A percentile compares a stretch with the other conserved stretches of the same genome.
Conservation (phyloP, 2,113 vertebrate genomes). For the Nothocercus julius region DNA sequence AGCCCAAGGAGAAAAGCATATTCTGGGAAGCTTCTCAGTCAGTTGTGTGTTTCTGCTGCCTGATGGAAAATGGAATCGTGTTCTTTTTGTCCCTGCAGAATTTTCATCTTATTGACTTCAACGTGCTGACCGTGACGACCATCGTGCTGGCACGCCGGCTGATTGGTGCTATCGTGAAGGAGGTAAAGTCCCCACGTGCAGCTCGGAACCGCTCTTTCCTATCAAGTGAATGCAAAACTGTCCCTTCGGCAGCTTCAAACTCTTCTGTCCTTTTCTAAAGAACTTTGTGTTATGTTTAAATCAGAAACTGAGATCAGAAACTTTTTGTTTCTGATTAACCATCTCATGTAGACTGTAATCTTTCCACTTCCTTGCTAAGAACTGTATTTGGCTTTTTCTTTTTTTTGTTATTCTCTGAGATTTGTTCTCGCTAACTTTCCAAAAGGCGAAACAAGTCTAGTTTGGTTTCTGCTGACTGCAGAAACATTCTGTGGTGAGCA, state of each 20-base stretch:
- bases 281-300: background rate
- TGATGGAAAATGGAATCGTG: background rate
- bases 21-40: background rate
- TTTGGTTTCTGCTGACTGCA: background rate
- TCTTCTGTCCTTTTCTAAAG: background rate
- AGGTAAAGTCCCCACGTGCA: constrained; percentile 78
- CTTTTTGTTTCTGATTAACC: background rate
- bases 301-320: background rate
- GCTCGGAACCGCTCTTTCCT: background rate
- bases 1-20: background rate
- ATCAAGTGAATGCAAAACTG: rapidly evolving
- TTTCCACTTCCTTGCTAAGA: background rate
- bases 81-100: constrained; percentile 82
- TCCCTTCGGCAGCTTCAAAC: background rate
- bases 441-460: background rate
- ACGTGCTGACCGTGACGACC: constrained; percentile 93
- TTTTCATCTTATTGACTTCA: constrained; percentile 98
- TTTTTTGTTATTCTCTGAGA: background rate
- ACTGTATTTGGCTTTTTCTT: background rate
- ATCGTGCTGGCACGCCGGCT: constrained; percentile 93
- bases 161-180: constrained; percentile 94
- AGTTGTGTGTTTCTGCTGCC: background rate
- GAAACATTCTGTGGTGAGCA: background rate
- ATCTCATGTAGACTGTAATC: background rate
- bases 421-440: background rate